Evolutionary conservation across 1,140 invertebrate genomes (phyloP), one percentile per base, ranked within the genome.

Genomic region (Pseudomyrmex sp.): DNA sequence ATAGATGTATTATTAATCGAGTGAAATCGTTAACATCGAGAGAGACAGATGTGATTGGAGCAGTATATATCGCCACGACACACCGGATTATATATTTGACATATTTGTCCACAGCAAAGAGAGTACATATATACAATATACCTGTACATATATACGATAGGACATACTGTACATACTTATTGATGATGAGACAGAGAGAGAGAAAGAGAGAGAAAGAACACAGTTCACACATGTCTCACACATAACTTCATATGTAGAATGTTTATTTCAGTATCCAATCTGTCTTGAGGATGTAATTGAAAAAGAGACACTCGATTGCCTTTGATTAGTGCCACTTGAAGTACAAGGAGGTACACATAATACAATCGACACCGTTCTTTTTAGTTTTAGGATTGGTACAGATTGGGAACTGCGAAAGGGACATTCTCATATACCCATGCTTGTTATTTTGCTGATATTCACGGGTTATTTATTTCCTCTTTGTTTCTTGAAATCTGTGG

Each of bases 341-440:
- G 35, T 85, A 85, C 77, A 88, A 85, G 76, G 70, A 83, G 83
- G 86, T 85, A 85, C 77, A 88, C 87, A 83, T 83, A 83, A 83
- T 79, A 88, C 83, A 88, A 75, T 85, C 54, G 76, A 75, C 73
- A 86, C 73, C 72, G 61, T 85, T 65, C 76, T 65, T 1, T 65
- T 13, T 82, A 80, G 35, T 58, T 82, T 77, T 92, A 91, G 86
- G 90, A 91, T 90, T 93, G 92, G 93, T 93, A 95, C 95, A 95
- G 95, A 95, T 95, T 95, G 95, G 95, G 94, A 95, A 95, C 95
- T 95, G 94, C 95, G 94, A 96, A 95, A 95, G 95, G 95, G 95
- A 95, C 95, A 96, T 96, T 96, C 95, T 96, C 95, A 95, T 95
- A 95, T 95, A 94, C 93, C 93, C 93, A 94, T 95, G 94, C 94